These are phyloP conservation scores for Hesperia comma DNA, from an alignment of 2,888 invertebrate species.

Conservation along the genomic window DNA sequence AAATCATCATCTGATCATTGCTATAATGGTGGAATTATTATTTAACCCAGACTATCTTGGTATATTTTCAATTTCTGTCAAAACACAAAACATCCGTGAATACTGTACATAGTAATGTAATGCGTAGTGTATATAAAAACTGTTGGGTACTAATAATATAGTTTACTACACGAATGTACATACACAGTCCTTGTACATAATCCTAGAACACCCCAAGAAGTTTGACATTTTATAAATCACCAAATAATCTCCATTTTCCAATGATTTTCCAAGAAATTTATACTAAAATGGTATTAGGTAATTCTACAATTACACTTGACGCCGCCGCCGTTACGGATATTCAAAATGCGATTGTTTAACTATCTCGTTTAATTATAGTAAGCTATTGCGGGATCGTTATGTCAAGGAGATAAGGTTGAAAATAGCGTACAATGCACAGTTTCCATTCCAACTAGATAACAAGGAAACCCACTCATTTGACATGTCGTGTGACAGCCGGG, in stretches of 20 bases:
- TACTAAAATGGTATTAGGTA: background rate
- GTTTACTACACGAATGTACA: background rate
- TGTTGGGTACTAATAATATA: constrained; percentile 16
- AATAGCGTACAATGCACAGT: background rate
- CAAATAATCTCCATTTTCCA: background rate
- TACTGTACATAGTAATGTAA: constrained; percentile 9
- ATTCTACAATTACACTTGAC: background rate
- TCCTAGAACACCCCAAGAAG: background rate
- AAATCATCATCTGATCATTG: no score
- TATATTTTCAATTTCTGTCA: background rate
- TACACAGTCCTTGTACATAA: background rate
- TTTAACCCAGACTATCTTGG: no score
- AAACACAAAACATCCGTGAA: constrained; percentile 9
- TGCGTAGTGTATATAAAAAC: background rate
- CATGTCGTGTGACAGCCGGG: constrained; percentile 11
- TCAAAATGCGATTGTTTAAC: no score
- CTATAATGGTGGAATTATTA: no score
- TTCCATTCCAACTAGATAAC: constrained; percentile 1
- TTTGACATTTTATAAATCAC: background rate
- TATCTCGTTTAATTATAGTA: no score
- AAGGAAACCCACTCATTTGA: constrained; percentile 9
- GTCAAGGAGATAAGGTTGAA: background rate
- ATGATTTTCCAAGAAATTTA: background rate
- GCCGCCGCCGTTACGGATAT: no score
- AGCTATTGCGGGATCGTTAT: background rate